Evolutionary conservation across 2,113 vertebrate genomes (phyloP), one percentile per base, ranked within the genome.

Genomic region (Spheniscus mendiculus): DNA sequence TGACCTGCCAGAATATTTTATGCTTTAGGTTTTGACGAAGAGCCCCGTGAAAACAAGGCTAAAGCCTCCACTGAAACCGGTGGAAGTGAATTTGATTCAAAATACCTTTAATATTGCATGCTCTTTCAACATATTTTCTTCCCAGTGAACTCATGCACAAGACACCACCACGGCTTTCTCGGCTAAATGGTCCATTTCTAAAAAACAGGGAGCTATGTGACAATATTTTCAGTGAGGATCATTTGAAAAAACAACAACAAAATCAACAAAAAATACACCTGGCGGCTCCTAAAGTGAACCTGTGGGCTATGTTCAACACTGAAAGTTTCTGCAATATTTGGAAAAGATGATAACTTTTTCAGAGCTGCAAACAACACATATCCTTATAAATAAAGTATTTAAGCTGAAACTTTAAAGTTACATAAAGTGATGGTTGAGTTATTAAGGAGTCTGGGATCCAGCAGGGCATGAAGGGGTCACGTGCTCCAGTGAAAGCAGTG

Each of bases 291-390:
- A 5, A 40, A 69, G 17, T 7, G 25, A 91, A 52, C 32, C 38
- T 5, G 10, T 1, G 18, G 42, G n/a, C n/a, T 93, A 12, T 6
- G 32, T 27, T 74, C 69, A 25, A 17, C 58, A 10, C 30, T 8
- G 20, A 77, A 10, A 10, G 8, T 58, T 91, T 69, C 87, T 49
- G 58, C 27, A 70, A 8, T 30, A 17, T 67, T 55, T 73, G 42
- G 67, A n/a, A 72, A 45, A 76, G 26, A 42, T 0, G 0, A 2
- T 15, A 17, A 40, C 3, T 45, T 65, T 53, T 56, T 66, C 42
- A 77, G 58, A 71, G 50, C 83, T 50, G 29, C 50, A 81, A 87
- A 45, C 18, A 49, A n/a, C 4, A 11, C 11, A n/a, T 25, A 22
- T 20, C 23, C 36, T 72, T 45, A n/a, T 23, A 71, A 65, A 90